Percentiles rank a stretch among this genome's conserved stretches.
Evolutionary conservation across 2,113 vertebrate genomes (phyloP).

Genomic region (Stegostoma tigrinum): DNA sequence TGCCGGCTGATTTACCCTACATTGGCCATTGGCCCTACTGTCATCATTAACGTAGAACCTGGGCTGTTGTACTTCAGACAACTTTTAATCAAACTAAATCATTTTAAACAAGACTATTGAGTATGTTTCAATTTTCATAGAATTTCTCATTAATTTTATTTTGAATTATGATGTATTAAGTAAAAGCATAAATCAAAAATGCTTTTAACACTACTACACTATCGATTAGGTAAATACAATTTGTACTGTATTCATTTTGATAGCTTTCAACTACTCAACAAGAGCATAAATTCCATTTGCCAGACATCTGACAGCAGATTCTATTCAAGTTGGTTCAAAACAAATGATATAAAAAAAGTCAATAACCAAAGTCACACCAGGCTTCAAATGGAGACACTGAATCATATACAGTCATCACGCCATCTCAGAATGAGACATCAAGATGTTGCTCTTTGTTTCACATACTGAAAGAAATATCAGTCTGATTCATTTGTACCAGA

Average conservation of each 20-base stretch:
- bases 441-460: constrained; percentile 10
- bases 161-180: not conserved
- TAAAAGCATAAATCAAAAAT: not conserved
- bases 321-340: not conserved
- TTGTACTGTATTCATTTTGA: not conserved
- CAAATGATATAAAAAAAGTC: not conserved
- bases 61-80: not conserved
- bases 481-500: not conserved
- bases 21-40: not conserved
- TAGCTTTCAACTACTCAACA: not conserved
- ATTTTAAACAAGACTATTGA: not conserved
- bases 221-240: not conserved
- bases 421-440: not conserved
- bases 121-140: not conserved
- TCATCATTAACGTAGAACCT: not conserved
- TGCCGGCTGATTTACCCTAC: not conserved
- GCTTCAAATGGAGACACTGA: not conserved
- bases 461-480: not conserved
- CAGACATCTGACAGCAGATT: not conserved
- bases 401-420: constrained; percentile 1
- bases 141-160: not conserved
- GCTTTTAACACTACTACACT: not conserved
- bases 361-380: not conserved
- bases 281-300: not conserved
- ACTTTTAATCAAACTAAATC: not conserved